Evolutionary conservation across 2,113 vertebrate genomes (phyloP).

Genomic region (Athene cunicularia): DNA sequence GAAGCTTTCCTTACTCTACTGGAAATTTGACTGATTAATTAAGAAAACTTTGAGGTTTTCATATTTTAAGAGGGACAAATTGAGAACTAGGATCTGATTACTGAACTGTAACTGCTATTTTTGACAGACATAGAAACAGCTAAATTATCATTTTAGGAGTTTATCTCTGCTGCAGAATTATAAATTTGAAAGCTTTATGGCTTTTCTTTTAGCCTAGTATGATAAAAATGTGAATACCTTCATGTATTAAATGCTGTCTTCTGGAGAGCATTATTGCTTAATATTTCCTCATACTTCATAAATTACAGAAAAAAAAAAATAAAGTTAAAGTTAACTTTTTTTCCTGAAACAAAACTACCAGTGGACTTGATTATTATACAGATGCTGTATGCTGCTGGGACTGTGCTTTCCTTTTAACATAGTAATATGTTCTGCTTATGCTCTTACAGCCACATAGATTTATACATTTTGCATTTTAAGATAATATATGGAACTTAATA

Average conservation of each 20-base stretch:
- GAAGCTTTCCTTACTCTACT: neutral
- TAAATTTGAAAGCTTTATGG: neutral
- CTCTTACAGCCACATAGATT: neutral
- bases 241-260: conserved; percentile 15
- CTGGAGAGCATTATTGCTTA: neutral
- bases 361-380: conserved; percentile 28
- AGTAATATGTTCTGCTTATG: conserved; percentile 29
- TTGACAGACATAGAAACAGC: neutral
- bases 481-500: conserved; percentile 42
- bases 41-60: neutral
- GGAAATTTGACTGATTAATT: neutral
- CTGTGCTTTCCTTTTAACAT: neutral
- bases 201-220: neutral
- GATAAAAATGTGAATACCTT: conserved; percentile 5
- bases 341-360: conserved; percentile 26
- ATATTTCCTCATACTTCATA: neutral
- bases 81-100: neutral
- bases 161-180: neutral
- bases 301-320: conserved; percentile 10
- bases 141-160: conserved; percentile 5
- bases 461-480: conserved; percentile 43
- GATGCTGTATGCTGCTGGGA: neutral
- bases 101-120: neutral
- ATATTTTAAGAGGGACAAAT: neutral
- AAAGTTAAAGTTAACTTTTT: neutral